phyloP scores from a whole-genome alignment of 2,113 vertebrate genomes.

The Apus apus region DNA sequence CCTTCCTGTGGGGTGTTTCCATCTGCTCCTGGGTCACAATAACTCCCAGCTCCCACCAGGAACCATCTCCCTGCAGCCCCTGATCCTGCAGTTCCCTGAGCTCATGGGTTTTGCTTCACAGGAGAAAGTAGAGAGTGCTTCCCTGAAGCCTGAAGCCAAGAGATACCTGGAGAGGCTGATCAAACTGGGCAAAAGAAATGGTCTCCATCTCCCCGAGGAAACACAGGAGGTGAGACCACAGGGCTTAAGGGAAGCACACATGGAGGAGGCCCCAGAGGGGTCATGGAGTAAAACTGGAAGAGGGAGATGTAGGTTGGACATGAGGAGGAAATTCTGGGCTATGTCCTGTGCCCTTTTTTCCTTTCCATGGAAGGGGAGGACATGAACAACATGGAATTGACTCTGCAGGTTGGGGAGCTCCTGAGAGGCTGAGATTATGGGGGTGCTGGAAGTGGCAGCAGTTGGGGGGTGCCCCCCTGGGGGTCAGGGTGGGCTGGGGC shows the following conservation, averaged over 20 bases:
- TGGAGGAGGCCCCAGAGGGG: rapidly evolving
- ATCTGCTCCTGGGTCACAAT: not conserved
- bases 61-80: not conserved
- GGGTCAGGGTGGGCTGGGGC: not conserved
- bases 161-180: conserved; percentile 91
- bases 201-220: conserved; percentile 88
- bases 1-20: not conserved
- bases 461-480: not conserved
- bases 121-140: conserved; percentile 77
- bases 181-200: conserved; percentile 88
- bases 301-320: too few relatives aligned
- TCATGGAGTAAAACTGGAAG: too few relatives aligned
- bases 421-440: not conserved
- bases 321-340: too few relatives aligned
- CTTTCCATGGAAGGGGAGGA: rapidly evolving
- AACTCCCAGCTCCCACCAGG: not conserved
- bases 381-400: rapidly evolving
- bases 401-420: rapidly evolving
- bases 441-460: too few relatives aligned
- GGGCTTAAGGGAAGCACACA: rapidly evolving
- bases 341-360: not conserved
- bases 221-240: conserved; percentile 82
- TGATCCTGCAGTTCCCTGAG: not conserved
- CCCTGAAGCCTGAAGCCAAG: conserved; percentile 79
- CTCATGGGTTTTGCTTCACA: conserved; percentile 15